Conservation (phyloP, 2,797 vertebrate genomes). For the Mus spretus region DNA sequence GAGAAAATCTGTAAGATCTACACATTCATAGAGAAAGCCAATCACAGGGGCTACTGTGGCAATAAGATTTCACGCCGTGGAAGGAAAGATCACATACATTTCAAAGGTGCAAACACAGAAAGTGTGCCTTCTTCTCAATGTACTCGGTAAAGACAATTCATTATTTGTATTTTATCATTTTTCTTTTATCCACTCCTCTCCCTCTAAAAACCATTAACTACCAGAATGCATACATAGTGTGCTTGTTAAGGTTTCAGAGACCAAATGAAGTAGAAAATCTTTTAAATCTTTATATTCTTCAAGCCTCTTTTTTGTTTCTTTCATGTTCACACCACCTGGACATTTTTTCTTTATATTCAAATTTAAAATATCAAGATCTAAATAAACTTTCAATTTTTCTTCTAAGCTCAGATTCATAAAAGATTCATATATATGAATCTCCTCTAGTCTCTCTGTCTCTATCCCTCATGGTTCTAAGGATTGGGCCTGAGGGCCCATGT, state of each 20-base stretch:
- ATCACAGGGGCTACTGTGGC: neutral
- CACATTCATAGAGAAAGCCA: neutral
- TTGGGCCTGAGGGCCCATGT: neutral
- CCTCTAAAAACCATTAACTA: neutral
- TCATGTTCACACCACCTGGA: neutral
- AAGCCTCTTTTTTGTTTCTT: neutral
- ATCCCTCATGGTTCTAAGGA: neutral
- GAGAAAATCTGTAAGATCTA: slow-evolving; percentile 1
- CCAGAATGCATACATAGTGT: neutral
- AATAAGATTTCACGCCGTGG: slow-evolving; percentile 17
- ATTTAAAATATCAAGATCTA: slow-evolving; percentile 52
- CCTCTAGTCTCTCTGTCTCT: neutral
- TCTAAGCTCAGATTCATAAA: neutral
- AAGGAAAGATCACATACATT: slow-evolving; percentile 28
- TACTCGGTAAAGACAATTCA: slow-evolving; percentile 39
- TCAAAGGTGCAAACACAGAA: slow-evolving; percentile 25
- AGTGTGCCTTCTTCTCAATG: slow-evolving; percentile 1
- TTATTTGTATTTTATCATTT: slow-evolving; percentile 20
- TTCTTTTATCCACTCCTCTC: neutral
- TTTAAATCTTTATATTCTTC: neutral
- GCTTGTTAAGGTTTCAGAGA: slow-evolving; percentile 31
- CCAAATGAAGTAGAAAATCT: neutral
- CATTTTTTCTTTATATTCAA: slow-evolving; percentile 41
- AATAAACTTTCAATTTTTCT: neutral
- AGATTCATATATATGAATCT: neutral